Base-by-base conservation (phyloP, 2,113 vertebrate genomes). In the Australoheros scitulus region DNA sequence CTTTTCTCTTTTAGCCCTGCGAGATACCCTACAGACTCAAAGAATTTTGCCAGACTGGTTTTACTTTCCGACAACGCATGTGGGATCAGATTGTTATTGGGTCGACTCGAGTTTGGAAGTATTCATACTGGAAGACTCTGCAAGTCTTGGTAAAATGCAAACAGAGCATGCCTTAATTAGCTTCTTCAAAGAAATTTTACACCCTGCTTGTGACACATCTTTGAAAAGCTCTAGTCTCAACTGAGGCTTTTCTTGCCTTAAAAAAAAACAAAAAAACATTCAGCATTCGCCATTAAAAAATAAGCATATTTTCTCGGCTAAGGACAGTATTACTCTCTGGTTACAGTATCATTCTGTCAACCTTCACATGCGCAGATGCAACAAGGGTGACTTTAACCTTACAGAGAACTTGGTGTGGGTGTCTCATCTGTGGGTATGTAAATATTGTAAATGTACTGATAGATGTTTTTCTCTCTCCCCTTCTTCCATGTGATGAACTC, bases 381-480 rank as follows among this genome's bases (percentile, higher is more conserved):
- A 70, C 24, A 76, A 2, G 24, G n/a, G 29, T 26, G 55, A 65
- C 41, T 36, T 38, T 58, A 70, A 74, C 68, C 29, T 86, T 20
- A 61, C 17, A 70, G 15, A 34, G 14, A 74, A 58, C 5, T 32
- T 4, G n/a, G 10, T 47, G 24, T 2, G 1, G 17, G 20, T 41
- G 32, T 61, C 26, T 85, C 13, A 83, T 85, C 5, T 55, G 32
- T 57, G 60, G 10, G 3, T 50, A 36, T 80, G 15, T 55, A 60
- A 65, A 59, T 13, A 61, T 43, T 76, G 24, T 47, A 22, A 76
- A 77, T 88, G 77, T 36, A 78, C 82, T 92, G 85, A 94, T 61
- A 13, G n/a, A 7, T 6, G 82, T 22, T 72, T 6, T 26, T 77
- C 13, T 82, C 15, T 65, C 74, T 60, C 70, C 59, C 29, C 74